Evolutionary conservation across 2,888 invertebrate genomes (phyloP).

Genomic region (Apodemia mormo): DNA sequence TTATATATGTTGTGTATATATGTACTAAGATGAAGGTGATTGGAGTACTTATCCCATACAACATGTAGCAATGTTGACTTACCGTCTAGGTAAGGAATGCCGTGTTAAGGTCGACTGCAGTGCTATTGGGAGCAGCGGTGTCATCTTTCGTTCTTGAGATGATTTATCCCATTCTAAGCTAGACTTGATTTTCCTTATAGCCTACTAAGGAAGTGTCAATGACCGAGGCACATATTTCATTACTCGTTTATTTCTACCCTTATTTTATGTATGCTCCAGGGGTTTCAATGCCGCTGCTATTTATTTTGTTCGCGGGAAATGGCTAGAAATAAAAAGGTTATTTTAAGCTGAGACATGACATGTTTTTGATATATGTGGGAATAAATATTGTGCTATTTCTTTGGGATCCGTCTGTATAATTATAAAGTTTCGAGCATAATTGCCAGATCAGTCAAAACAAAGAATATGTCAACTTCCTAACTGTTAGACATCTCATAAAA

Average conservation of each 20-base stretch:
- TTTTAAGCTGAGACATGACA: neutral
- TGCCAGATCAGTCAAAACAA: no score
- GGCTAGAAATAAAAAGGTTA: neutral
- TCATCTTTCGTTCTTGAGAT: slow-evolving; percentile 9
- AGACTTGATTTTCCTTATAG: slow-evolving; percentile 1
- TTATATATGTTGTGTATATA: no score
- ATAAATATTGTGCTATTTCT: no score
- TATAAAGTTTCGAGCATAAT: no score
- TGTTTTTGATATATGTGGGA: neutral
- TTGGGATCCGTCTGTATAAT: no score
- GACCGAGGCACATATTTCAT: slow-evolving; percentile 9
- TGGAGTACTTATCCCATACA: neutral
- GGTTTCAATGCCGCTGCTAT: neutral
- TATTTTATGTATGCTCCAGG: neutral
- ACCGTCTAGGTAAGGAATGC: slow-evolving; percentile 3
- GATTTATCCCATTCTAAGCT: neutral
- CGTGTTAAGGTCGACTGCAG: neutral
- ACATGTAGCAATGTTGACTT: neutral
- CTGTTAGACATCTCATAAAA: no score
- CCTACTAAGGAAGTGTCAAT: slow-evolving; percentile 12
- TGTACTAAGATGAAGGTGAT: neutral
- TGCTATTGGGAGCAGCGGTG: neutral
- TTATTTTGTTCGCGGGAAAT: neutral
- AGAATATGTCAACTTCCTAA: no score
- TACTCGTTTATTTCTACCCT: neutral